Percentiles rank a stretch among this genome's conserved stretches.
phyloP scores from a whole-genome alignment of 2,113 vertebrate genomes.

The Ptilonorhynchus violaceus region DNA sequence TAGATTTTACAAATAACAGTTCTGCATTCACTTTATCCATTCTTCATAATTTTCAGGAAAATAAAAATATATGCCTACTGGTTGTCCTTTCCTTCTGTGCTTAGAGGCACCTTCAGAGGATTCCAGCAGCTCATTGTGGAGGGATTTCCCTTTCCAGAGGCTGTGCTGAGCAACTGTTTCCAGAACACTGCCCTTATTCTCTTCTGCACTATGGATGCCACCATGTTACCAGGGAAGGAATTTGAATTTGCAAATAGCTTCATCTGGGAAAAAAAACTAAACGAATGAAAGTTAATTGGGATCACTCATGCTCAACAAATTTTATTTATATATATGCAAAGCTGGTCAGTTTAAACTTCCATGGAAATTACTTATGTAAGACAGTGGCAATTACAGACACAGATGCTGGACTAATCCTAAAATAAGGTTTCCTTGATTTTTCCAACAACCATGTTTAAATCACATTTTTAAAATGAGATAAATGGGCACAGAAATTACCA shows the following conservation, averaged over 20 bases:
- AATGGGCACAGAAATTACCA: background rate
- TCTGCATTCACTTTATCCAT: background rate
- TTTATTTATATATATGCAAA: slow-evolving; percentile 11
- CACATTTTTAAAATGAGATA: background rate
- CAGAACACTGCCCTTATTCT: background rate
- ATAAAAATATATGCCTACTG: background rate
- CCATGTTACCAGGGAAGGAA: background rate
- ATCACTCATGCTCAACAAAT: background rate
- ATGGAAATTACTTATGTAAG: background rate
- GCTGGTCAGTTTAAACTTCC: background rate
- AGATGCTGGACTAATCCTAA: background rate
- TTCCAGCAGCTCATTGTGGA: background rate
- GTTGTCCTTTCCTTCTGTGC: background rate
- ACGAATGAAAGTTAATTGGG: slow-evolving; percentile 2
- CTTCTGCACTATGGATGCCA: background rate
- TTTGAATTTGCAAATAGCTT: background rate
- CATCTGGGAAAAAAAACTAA: background rate
- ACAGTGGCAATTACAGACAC: background rate
- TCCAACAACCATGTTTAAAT: background rate
- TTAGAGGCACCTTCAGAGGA: background rate
- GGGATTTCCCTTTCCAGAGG: background rate
- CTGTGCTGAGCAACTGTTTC: background rate
- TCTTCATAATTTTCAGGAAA: background rate
- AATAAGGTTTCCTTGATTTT: background rate
- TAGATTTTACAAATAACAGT: background rate